These are phyloP conservation scores for Ips nitidus DNA, from an alignment of 1,140 invertebrate genomes.

Conservation along the genomic window DNA sequence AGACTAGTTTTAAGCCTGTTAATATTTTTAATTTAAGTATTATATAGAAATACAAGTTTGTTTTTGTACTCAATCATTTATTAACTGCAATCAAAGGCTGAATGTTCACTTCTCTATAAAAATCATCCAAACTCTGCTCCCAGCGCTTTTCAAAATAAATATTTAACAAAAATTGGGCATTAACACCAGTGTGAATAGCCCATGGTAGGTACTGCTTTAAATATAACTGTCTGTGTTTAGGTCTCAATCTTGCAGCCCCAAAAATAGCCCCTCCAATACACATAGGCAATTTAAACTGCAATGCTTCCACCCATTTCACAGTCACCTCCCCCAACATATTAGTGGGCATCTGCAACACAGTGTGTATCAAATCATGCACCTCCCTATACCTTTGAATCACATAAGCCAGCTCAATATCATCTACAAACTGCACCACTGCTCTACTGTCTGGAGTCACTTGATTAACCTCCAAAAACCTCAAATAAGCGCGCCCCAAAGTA, in stretches of 20 bases:
- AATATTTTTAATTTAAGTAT: background rate
- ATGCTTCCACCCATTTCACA: conserved; percentile 96
- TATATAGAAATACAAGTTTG: too few species aligned
- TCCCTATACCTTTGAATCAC: conserved; percentile 97
- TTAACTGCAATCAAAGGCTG: conserved; percentile 41
- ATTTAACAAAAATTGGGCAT: conserved; percentile 75
- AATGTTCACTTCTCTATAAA: conserved; percentile 78
- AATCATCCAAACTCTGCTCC: conserved; percentile 82
- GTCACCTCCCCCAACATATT: conserved; percentile 94
- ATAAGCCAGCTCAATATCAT: conserved; percentile 89
- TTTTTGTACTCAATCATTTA: too few species aligned
- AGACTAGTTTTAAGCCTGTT: conserved; percentile 65
- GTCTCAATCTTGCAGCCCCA: conserved; percentile 76
- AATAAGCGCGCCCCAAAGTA: conserved; percentile 84
- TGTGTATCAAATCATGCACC: conserved; percentile 93
- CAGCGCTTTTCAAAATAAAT: conserved; percentile 94
- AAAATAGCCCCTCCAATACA: conserved; percentile 84
- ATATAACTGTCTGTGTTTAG: conserved; percentile 84
- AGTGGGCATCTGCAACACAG: conserved; percentile 88
- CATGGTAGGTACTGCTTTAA: conserved; percentile 80
- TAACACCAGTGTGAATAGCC: conserved; percentile 79
- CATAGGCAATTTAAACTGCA: conserved; percentile 90
- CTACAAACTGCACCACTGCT: conserved; percentile 84
- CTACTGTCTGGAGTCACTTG: conserved; percentile 93
- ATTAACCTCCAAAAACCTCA: conserved; percentile 78